A percentile compares a stretch with the other conserved stretches of the same genome.
Evolutionary conservation across 1,140 invertebrate species (phyloP).

Genomic region (Drosophila tropicalis): DNA sequence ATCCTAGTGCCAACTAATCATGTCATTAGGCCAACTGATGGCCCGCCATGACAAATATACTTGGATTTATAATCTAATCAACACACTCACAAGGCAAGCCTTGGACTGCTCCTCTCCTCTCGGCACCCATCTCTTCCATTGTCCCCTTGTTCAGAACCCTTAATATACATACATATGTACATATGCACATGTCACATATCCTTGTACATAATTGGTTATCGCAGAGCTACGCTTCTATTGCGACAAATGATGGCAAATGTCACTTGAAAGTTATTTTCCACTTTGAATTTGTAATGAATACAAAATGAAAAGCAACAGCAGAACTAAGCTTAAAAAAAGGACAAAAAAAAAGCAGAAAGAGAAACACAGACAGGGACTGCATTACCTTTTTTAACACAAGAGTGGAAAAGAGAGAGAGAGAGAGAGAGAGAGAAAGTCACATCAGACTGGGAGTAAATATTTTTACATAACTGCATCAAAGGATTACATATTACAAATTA

Average conservation of each 20-base stretch:
- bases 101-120: conserved; percentile 12
- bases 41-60: conserved; percentile 61
- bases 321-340: too few species aligned
- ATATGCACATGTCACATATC: conserved; percentile 15
- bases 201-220: conserved; percentile 17
- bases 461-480: too few species aligned
- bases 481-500: too few species aligned
- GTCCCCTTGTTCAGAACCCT: not conserved
- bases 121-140: too few species aligned
- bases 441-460: too few species aligned
- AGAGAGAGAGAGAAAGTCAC: too few species aligned
- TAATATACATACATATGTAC: not conserved
- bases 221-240: not conserved
- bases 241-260: conserved; percentile 18
- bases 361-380: too few species aligned
- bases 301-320: not conserved
- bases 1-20: conserved; percentile 34
- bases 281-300: conserved; percentile 14
- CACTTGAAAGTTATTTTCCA: conserved; percentile 18
- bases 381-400: too few species aligned
- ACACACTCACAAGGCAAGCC: conserved; percentile 39
- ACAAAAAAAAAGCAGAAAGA: too few species aligned
- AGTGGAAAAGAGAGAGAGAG: too few species aligned
- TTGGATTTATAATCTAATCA: conserved; percentile 69
- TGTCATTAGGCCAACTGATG: conserved; percentile 46